Evolutionary conservation across 2,888 invertebrate genomes (phyloP).

Genomic region (Tetanocera ferruginea): DNA sequence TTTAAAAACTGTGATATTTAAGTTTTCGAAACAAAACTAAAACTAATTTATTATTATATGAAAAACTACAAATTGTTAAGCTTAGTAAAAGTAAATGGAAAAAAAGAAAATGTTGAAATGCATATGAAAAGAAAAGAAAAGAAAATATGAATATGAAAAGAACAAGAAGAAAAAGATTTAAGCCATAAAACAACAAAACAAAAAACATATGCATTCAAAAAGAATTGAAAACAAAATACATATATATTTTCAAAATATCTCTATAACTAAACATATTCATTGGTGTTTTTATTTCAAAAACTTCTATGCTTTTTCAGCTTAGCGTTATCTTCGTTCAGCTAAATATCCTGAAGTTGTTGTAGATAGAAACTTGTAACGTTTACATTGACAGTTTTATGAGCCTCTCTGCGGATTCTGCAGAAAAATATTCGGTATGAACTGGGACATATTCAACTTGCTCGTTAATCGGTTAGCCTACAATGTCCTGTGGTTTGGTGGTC

Average conservation of each 20-base stretch:
- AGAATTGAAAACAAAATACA: conserved; percentile 13
- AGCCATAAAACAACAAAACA: conserved; percentile 1
- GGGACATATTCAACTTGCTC: too few species aligned
- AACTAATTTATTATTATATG: conserved; percentile 29
- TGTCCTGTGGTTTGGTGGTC: too few species aligned
- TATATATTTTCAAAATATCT: conserved; percentile 34
- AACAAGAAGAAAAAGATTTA: background rate
- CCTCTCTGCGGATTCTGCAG: too few species aligned
- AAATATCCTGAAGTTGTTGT: too few species aligned
- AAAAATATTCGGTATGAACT: too few species aligned
- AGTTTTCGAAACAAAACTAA: conserved; percentile 58
- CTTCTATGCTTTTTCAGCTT: background rate
- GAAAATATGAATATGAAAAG: background rate
- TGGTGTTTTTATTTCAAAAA: conserved; percentile 14
- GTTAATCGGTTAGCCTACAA: too few species aligned
- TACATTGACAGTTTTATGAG: too few species aligned
- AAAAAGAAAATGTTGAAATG: background rate
- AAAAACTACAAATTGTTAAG: conserved; percentile 16
- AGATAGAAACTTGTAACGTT: too few species aligned
- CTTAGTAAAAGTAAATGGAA: background rate
- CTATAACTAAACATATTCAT: background rate
- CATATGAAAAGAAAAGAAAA: background rate
- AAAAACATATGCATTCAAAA: conserved; percentile 14
- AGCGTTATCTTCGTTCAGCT: too few species aligned
- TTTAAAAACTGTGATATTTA: conserved; percentile 67